Base-by-base conservation (phyloP, 2,113 vertebrate genomes). In the Myiopsitta monachus region DNA sequence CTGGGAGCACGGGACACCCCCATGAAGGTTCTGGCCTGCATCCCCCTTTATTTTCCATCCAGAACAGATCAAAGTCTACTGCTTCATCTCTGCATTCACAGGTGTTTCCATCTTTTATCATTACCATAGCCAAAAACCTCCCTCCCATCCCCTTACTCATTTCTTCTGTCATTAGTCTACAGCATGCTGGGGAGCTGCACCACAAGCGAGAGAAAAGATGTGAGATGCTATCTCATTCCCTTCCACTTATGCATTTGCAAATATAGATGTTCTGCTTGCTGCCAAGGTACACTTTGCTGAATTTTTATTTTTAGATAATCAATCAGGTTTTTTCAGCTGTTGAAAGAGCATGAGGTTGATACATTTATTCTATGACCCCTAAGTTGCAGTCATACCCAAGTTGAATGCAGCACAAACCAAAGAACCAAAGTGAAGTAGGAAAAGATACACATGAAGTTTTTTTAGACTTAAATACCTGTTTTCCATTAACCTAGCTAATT, bases 371-470 rank as follows among this genome's bases (percentile, higher is more conserved):
- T 47, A 8, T 76, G 27, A 38, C 31, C 18, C 27, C 28, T 27
- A 39, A 61, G 61, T 31, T 57, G 10, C 12, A 69, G 41, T 63
- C 2, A 24, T 24, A 39, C 3, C 6, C 1, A 1, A 2, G 3
- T 30, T 17, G 73, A 33, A 39, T 26, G 41, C 23, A 73, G 19
- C 11, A 39, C 26, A 68, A 82, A 67, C 4, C 54, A 36, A 36
- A 46, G 7, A 0, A 0, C 30, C 57, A 36, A 24, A 59, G 8
- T 22, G 55, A 59, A 18, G 11, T 13, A 61, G 19, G 33, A 69
- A 82, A 85, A 66, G 7, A 33, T 4, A 54, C 11, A 30, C 2
- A 9, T 30, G 0, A 62, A 52, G 1, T 16, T 28, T 66, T 61
- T 64, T 84, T 41, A 55, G 18, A 69, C 21, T 7, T 41, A 73